These are phyloP conservation scores for Melieria picta DNA, from an alignment of 2,888 invertebrate species.

Conservation along the genomic window DNA sequence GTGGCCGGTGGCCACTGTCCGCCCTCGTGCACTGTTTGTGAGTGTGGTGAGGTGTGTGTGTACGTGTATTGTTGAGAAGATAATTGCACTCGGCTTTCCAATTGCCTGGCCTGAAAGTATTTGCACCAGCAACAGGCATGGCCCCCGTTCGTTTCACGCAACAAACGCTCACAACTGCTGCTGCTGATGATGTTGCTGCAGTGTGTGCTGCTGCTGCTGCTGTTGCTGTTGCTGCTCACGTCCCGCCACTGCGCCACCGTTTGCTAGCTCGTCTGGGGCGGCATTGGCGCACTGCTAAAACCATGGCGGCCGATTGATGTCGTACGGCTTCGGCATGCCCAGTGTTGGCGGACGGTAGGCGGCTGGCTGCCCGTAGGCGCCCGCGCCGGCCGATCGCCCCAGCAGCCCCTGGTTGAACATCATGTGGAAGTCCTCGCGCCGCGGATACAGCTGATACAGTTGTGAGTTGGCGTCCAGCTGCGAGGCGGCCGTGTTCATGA, in stretches of 20 bases:
- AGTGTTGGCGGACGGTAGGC: slow-evolving; percentile 69
- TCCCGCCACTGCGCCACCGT: slow-evolving; percentile 22
- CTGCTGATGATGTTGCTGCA: slow-evolving; percentile 31
- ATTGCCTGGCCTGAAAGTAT: no score
- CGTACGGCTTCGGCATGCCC: slow-evolving; percentile 78
- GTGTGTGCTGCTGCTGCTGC: slow-evolving; percentile 29
- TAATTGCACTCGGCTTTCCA: no score
- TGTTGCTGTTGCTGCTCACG: slow-evolving; percentile 36
- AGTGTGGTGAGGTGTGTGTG: background rate
- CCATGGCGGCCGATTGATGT: slow-evolving; percentile 77
- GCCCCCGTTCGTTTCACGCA: no score
- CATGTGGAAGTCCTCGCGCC: slow-evolving; percentile 74
- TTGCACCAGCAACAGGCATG: no score
- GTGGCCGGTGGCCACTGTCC: background rate
- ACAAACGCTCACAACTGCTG: slow-evolving; percentile 24
- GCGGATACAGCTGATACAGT: slow-evolving; percentile 78
- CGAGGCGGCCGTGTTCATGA: slow-evolving; percentile 66
- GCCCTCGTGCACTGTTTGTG: background rate
- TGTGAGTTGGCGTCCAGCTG: slow-evolving; percentile 72
- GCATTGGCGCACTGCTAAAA: slow-evolving; percentile 68
- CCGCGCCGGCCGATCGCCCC: slow-evolving; percentile 69
- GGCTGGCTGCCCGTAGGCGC: slow-evolving; percentile 73
- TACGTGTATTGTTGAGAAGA: background rate
- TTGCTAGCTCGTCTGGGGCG: slow-evolving; percentile 41
- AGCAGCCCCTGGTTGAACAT: slow-evolving; percentile 67